Percentiles rank a stretch among this genome's conserved stretches.
These are phyloP conservation scores for Percina caprodes DNA, from an alignment of 2,113 vertebrate species.

Conservation along the genomic window DNA sequence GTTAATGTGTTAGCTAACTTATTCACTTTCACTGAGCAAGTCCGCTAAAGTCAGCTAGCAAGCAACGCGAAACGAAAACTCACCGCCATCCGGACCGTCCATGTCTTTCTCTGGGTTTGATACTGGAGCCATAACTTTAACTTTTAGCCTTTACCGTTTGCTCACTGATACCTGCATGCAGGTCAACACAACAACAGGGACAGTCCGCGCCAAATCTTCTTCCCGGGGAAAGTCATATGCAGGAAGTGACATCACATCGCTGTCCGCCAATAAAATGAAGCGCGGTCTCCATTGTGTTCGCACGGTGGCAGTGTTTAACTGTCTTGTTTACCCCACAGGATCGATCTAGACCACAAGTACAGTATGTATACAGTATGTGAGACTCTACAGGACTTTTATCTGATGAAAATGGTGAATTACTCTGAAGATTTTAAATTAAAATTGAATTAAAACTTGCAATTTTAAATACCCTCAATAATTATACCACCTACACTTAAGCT, in stretches of 20 bases:
- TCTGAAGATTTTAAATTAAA: no score
- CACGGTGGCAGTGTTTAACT: slow-evolving; percentile 29
- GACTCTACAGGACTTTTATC: background rate
- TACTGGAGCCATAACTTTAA: slow-evolving; percentile 78
- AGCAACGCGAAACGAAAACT: slow-evolving; percentile 8
- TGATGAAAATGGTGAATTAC: no score
- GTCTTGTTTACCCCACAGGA: background rate
- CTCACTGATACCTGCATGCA: background rate
- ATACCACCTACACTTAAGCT: background rate
- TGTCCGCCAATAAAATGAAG: slow-evolving; percentile 37
- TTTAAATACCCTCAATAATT: no score
- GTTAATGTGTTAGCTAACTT: slow-evolving; percentile 42
- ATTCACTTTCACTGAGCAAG: background rate
- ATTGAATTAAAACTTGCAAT: no score
- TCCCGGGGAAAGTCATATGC: slow-evolving; percentile 84
- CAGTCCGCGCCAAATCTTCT: slow-evolving; percentile 81
- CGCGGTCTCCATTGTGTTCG: background rate
- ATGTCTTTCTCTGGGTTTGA: slow-evolving; percentile 80
- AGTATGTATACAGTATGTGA: background rate
- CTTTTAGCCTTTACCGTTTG: background rate
- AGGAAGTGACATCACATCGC: slow-evolving; percentile 72
- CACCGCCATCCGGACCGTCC: slow-evolving; percentile 74
- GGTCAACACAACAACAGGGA: slow-evolving; percentile 66
- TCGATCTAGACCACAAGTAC: background rate
- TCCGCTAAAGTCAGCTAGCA: background rate